A percentile compares a stretch with the other conserved stretches of the same genome.
These are phyloP conservation scores for Agelastica alni DNA, from an alignment of 2,888 invertebrate genomes.

Conservation along the genomic window DNA sequence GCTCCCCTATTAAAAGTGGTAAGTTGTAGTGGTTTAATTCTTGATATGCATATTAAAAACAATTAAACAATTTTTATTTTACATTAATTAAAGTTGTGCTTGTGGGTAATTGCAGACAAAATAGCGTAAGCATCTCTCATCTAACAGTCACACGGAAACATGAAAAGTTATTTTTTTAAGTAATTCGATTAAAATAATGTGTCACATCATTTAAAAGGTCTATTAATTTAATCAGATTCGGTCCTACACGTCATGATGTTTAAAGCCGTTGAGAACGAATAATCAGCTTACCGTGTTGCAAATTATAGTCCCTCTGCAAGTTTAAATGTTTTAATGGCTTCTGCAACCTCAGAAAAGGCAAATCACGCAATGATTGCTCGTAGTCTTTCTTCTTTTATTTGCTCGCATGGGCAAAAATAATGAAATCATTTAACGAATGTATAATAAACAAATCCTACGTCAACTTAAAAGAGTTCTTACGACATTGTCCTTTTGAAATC, in stretches of 20 bases:
- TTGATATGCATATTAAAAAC: too few relatives aligned
- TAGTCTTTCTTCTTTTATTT: conserved; percentile 13
- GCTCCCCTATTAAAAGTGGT: too few relatives aligned
- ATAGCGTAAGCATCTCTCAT: too few relatives aligned
- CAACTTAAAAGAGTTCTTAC: conserved; percentile 3
- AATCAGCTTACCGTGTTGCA: conserved; percentile 43
- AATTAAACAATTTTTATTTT: too few relatives aligned
- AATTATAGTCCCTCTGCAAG: conserved; percentile 35
- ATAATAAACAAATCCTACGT: conserved; percentile 12
- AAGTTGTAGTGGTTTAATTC: too few relatives aligned
- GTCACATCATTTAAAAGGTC: too few relatives aligned
- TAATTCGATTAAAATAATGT: too few relatives aligned
- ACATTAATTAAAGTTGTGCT: too few relatives aligned
- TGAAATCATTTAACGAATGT: conserved; percentile 17
- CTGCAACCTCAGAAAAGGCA: conserved; percentile 36
- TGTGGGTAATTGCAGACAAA: too few relatives aligned
- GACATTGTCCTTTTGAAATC: conserved; percentile 4
- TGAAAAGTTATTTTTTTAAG: too few relatives aligned
- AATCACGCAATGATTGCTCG: conserved; percentile 37
- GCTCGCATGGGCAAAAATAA: conserved; percentile 11
- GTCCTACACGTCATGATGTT: background rate
- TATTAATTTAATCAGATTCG: too few relatives aligned
- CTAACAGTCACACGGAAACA: too few relatives aligned
- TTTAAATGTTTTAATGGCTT: conserved; percentile 42
- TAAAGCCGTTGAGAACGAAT: conserved; percentile 19